Evolutionary conservation across 2,113 vertebrate species (phyloP).

Genomic region (Leucopsar rothschildi): DNA sequence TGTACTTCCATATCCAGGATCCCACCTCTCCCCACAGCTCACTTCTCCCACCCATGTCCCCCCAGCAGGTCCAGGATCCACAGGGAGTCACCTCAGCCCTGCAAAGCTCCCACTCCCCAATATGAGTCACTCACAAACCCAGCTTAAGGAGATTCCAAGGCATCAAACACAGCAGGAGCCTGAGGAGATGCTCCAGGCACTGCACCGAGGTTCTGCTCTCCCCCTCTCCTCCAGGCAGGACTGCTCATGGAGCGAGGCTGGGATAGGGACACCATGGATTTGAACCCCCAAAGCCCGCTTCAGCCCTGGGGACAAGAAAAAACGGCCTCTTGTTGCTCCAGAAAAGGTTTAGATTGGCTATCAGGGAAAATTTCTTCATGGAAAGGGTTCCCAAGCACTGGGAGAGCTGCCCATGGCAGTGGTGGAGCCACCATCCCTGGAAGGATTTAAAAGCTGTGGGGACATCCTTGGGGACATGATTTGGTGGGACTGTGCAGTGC

Average conservation of each 20-base stretch:
- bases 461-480: rapidly evolving
- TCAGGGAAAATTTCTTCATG: background rate
- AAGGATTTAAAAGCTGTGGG: background rate
- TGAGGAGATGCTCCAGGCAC: background rate
- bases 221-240: rapidly evolving
- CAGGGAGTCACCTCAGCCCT: background rate
- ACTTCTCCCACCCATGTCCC: background rate
- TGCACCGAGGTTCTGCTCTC: background rate
- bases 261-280: background rate
- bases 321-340: rapidly evolving
- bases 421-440: background rate
- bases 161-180: background rate
- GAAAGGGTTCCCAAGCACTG: background rate
- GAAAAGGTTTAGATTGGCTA: background rate
- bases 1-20: background rate
- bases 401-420: background rate
- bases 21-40: background rate
- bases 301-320: background rate
- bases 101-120: background rate
- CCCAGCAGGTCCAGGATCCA: background rate
- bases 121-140: rapidly evolving
- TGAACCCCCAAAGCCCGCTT: background rate
- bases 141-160: background rate
- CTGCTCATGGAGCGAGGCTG: background rate
- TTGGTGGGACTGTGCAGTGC: background rate